These are phyloP conservation scores for Lathamus discolor DNA, from an alignment of 2,113 vertebrate genomes.

Conservation along the genomic window DNA sequence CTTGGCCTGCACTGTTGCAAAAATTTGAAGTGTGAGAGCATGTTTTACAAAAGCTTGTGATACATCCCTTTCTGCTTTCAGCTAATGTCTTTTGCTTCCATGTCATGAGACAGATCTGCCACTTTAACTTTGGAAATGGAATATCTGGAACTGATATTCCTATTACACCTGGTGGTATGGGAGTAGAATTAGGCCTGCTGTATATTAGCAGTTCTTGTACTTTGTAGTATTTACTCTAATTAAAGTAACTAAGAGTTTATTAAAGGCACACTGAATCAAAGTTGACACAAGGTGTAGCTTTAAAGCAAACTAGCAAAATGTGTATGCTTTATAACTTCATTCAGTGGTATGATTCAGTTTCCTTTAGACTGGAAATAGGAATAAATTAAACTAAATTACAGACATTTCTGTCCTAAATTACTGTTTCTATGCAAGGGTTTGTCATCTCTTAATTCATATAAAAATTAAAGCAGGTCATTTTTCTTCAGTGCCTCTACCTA, in stretches of 20 bases:
- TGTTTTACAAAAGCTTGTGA: not conserved
- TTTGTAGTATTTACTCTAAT: not conserved
- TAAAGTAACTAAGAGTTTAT: not conserved
- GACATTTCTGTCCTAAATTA: not conserved
- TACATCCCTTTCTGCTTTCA: not conserved
- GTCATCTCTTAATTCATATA: not conserved
- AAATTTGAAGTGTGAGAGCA: not conserved
- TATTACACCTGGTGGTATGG: not conserved
- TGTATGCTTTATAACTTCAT: not conserved
- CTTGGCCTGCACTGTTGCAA: not conserved
- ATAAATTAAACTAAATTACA: not conserved
- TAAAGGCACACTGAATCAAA: not conserved
- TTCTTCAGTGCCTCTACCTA: not conserved
- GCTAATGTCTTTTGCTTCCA: not conserved
- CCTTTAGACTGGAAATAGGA: not conserved
- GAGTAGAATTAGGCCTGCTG: not conserved
- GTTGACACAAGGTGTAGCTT: not conserved
- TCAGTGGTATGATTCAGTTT: not conserved
- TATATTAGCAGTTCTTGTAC: not conserved
- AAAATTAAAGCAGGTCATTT: not conserved
- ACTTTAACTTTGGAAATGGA: not conserved
- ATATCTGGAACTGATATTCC: not conserved
- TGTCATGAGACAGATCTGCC: not conserved
- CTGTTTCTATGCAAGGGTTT: not conserved
- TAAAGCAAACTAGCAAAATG: not conserved